Evolutionary conservation across 2,888 invertebrate species (phyloP), one percentile per base, ranked within the genome.

Genomic region (Tillus elongatus): DNA sequence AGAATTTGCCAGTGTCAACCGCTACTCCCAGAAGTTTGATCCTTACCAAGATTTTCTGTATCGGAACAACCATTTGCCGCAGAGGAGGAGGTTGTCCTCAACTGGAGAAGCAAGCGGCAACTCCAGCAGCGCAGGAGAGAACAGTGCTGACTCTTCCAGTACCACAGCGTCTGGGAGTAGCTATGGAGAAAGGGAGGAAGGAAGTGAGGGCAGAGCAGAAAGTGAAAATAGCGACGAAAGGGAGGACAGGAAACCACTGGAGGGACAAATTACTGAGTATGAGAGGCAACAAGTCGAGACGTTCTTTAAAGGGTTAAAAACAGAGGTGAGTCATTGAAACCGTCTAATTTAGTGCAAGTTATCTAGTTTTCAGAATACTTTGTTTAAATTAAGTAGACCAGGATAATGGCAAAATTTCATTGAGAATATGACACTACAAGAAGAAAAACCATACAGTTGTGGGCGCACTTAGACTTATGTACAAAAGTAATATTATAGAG

Each of bases 221-320:
- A 68, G 66, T 47, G 70, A 70, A 35, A 68, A 69, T 43, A 63
- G 53, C 33, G 61, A 60, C 24, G 62, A 62, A 40, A 41, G 51
- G 24, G 58, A 60, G 36, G 62, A 64, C 39, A 52, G 60, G 47
- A 54, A 57, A 43, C 58, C 67, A 13, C 58, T 66, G 3, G 63
- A 68, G 40, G 70, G 69, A 33, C 64, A 66, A 40, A 70, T 81
- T 33, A 72, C 75, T 4, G 78, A 79, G 35, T 62, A 70, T 41
- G 82, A 82, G 56, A 69, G 79, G 35, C 71, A 72, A 24, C 79
- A 82, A 59, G 74, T 84, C 39, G 82, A 84, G 59, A 74, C 77
- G 36, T 82, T 81, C 60, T 82, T 82, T 54, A 74, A 77, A 41
- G 84, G 85, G 35, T 71, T 85, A 42, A 84, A 84, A 58, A 83